phyloP scores from a whole-genome alignment of 2,888 invertebrate genomes.

The Sphecodes monilicornis region DNA sequence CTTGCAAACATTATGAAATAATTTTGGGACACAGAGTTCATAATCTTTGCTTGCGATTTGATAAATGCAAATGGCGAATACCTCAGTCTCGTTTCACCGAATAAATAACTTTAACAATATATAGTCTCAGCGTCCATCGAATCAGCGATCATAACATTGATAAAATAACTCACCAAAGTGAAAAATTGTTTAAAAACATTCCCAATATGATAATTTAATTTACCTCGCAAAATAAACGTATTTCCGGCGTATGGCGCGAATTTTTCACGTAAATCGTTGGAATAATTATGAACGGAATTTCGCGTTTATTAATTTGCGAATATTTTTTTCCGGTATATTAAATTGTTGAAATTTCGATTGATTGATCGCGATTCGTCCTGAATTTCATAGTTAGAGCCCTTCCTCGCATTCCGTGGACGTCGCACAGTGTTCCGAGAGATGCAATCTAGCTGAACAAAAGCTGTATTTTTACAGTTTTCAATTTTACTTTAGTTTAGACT shows the following conservation, averaged over 20 bases:
- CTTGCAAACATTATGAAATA: not conserved
- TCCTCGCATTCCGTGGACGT: not conserved
- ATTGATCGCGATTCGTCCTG: not conserved
- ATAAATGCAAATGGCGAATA: not conserved
- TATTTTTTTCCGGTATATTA: constrained; percentile 1
- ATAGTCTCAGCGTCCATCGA: not conserved
- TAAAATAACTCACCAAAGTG: not conserved
- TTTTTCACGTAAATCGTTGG: not conserved
- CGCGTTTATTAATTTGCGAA: constrained; percentile 1
- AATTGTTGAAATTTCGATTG: not conserved
- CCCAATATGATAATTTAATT: not conserved
- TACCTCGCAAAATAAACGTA: not conserved
- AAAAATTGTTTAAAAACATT: not conserved
- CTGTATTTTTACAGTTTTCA: too few relatives aligned
- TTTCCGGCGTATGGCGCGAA: not conserved
- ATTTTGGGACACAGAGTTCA: not conserved
- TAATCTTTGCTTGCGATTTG: not conserved
- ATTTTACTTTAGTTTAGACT: too few relatives aligned
- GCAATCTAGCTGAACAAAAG: too few relatives aligned
- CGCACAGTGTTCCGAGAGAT: not conserved
- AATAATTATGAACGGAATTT: not conserved
- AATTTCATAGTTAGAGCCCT: not conserved
- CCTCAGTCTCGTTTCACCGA: not conserved
- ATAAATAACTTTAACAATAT: not conserved
- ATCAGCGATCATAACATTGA: not conserved